Conservation (phyloP, 1,140 invertebrate genomes). For the Coboldia fuscipes region DNA sequence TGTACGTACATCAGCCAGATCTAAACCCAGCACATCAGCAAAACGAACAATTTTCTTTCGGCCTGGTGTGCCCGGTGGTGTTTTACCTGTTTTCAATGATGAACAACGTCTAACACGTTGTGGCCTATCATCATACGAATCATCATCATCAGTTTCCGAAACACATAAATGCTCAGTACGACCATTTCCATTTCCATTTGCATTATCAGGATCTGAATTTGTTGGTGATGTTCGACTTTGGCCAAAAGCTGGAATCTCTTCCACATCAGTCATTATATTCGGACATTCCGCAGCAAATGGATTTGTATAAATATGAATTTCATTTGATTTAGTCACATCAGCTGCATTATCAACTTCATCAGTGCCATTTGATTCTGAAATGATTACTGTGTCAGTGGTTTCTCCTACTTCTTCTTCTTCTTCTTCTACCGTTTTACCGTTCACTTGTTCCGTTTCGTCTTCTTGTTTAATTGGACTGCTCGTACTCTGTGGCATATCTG, state of each 20-base stretch:
- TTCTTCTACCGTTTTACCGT: neutral
- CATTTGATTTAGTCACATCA: neutral
- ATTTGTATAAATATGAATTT: too few species aligned
- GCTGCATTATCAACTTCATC: neutral
- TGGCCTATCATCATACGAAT: constrained; percentile 26
- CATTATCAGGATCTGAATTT: too few species aligned
- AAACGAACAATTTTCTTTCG: constrained; percentile 89
- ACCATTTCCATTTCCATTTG: neutral
- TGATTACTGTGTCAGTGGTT: neutral
- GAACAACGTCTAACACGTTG: constrained; percentile 54
- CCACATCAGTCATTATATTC: neutral
- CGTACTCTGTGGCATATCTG: neutral
- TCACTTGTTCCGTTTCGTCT: neutral
- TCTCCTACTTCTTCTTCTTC: neutral
- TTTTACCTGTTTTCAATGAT: constrained; percentile 76
- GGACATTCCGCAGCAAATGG: too few species aligned
- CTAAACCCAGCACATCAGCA: constrained; percentile 80
- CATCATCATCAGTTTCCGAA: constrained; percentile 13
- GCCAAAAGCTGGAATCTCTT: neutral
- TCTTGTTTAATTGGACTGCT: neutral
- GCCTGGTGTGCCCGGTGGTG: constrained; percentile 69
- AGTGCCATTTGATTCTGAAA: neutral
- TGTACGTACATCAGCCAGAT: constrained; percentile 75
- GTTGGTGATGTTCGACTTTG: too few species aligned
- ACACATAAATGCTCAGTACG: neutral